Conservation (phyloP, 2,797 vertebrate species). For the Emydoidea blandingii region DNA sequence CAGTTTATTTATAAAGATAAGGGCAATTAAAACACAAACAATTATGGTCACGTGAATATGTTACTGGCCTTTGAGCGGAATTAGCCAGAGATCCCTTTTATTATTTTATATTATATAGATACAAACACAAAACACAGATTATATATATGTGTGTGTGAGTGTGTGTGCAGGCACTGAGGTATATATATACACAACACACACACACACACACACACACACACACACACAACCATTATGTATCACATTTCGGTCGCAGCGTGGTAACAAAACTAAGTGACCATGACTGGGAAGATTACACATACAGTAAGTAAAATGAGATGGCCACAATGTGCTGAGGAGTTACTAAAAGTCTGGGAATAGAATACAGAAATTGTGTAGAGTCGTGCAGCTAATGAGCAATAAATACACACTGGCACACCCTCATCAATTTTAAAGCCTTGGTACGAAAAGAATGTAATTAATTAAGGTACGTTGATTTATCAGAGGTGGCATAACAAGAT, state of each 20-base stretch:
- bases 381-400: constrained; percentile 78
- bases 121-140: neutral
- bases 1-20: neutral
- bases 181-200: neutral
- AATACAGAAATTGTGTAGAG: constrained; percentile 33
- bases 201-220: neutral
- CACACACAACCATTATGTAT: constrained; percentile 8
- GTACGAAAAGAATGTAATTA: constrained; percentile 81
- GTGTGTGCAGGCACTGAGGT: neutral
- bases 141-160: accelerated
- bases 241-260: constrained; percentile 47
- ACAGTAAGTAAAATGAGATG: constrained; percentile 71
- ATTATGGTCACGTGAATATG: neutral
- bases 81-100: neutral
- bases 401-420: constrained; percentile 78
- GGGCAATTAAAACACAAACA: neutral
- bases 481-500: constrained; percentile 78
- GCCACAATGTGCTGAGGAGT: constrained; percentile 24
- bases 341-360: constrained; percentile 61
- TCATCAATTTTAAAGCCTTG: constrained; percentile 79
- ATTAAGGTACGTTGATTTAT: constrained; percentile 81
- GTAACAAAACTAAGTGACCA: constrained; percentile 43
- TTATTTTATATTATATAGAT: neutral
- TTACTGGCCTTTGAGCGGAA: neutral
- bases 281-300: constrained; percentile 58